These are phyloP conservation scores for Lasioglossum villosulum DNA, from an alignment of 2,888 invertebrate species.

Conservation along the genomic window DNA sequence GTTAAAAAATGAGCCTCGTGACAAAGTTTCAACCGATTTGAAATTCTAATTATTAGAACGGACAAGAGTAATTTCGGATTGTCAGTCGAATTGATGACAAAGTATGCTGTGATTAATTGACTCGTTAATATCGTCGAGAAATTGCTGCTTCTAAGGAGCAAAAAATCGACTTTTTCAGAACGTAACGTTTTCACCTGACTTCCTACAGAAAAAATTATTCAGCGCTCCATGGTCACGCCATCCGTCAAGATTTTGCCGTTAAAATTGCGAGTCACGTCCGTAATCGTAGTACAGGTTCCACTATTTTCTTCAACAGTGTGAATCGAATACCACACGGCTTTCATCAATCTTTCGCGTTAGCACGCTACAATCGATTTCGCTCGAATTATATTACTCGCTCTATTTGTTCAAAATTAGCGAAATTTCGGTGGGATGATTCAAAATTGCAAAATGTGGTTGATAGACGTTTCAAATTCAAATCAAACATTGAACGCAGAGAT, in stretches of 20 bases:
- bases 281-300: conserved; percentile 11
- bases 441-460: background rate
- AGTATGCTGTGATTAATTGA: background rate
- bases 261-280: conserved; percentile 24
- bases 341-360: conserved; percentile 14
- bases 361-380: background rate
- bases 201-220: conserved; percentile 5
- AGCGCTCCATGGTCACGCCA: background rate
- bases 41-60: conserved; percentile 1
- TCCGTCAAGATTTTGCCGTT: background rate
- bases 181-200: conserved; percentile 10
- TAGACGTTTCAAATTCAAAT: background rate
- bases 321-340: background rate
- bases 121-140: background rate
- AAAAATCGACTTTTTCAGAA: conserved; percentile 16
- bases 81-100: conserved; percentile 5
- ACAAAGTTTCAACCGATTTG: background rate
- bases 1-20: too few relatives aligned
- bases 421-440: background rate
- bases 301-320: background rate
- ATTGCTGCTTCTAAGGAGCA: background rate
- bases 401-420: background rate
- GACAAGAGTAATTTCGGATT: background rate
- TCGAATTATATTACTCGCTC: background rate
- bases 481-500: too few relatives aligned